Evolutionary conservation across 37 sponge, comb jelly and placozoan genomes (phyloP).

Genomic region (Chondrosia reniformis): DNA sequence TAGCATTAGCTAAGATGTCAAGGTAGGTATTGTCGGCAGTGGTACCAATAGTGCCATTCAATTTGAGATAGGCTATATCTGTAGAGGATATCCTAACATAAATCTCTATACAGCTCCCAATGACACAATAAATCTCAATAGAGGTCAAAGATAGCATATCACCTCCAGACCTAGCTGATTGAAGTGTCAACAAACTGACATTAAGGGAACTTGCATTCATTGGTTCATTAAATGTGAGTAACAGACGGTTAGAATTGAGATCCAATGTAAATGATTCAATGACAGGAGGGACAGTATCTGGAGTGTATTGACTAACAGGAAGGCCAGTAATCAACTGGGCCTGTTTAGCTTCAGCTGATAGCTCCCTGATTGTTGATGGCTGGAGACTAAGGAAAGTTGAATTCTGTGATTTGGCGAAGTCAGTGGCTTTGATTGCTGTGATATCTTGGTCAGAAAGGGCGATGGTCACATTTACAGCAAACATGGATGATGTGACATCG

Average conservation of each 20-base stretch:
- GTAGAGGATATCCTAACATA: slow-evolving; percentile 53
- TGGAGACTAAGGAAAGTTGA: slow-evolving; percentile 62
- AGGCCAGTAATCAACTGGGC: slow-evolving; percentile 20
- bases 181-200: slow-evolving; percentile 31
- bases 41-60: slow-evolving; percentile 37
- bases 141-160: slow-evolving; percentile 35
- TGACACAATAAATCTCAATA: slow-evolving; percentile 31
- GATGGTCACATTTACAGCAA: slow-evolving; percentile 48
- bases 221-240: slow-evolving; percentile 76
- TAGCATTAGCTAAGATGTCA: slow-evolving; percentile 30
- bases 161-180: slow-evolving; percentile 31
- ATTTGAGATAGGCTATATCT: slow-evolving; percentile 49
- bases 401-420: slow-evolving; percentile 51
- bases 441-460: slow-evolving; percentile 54
- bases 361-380: slow-evolving; percentile 56
- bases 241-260: slow-evolving; percentile 48
- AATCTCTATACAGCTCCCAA: no score
- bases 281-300: slow-evolving; percentile 45
- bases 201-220: slow-evolving; percentile 34
- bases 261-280: slow-evolving; percentile 58
- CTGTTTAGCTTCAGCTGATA: slow-evolving; percentile 54
- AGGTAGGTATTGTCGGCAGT: slow-evolving; percentile 43
- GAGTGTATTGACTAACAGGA: slow-evolving; percentile 32
- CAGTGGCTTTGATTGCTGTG: slow-evolving; percentile 68
- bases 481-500: slow-evolving; percentile 40